phyloP scores from a whole-genome alignment of 2,888 invertebrate species.

The Drosophila mettleri region DNA sequence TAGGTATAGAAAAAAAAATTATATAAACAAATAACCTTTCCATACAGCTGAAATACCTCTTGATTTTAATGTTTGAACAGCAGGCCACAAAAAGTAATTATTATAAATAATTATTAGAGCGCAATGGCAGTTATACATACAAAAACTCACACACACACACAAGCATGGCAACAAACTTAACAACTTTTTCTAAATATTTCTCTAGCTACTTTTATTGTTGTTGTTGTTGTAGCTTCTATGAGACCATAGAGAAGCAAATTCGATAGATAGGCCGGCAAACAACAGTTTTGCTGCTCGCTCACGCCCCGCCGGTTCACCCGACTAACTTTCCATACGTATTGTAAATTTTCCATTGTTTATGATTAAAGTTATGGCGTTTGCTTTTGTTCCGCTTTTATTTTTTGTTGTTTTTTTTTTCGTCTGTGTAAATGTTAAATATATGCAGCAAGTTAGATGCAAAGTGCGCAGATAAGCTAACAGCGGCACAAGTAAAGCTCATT shows the following conservation, averaged over 20 bases:
- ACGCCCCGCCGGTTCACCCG: constrained; percentile 1
- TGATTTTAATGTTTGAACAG: constrained; percentile 52
- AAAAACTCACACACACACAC: constrained; percentile 11
- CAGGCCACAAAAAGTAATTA: constrained; percentile 69
- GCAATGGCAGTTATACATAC: constrained; percentile 66
- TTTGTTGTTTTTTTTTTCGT: constrained; percentile 4
- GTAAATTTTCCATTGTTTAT: constrained; percentile 73
- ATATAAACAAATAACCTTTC: background rate
- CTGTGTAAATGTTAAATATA: constrained; percentile 12
- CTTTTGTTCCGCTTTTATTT: constrained; percentile 44
- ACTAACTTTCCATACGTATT: constrained; percentile 63
- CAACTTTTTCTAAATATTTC: constrained; percentile 53
- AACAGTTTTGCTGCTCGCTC: constrained; percentile 6
- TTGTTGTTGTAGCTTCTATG: constrained; percentile 21
- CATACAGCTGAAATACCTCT: background rate
- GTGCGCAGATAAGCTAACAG: constrained; percentile 49
- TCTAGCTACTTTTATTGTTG: constrained; percentile 22
- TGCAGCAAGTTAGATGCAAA: constrained; percentile 53
- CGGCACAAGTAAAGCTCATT: constrained; percentile 46
- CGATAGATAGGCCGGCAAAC: constrained; percentile 50
- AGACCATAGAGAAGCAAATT: constrained; percentile 53
- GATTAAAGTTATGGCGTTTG: constrained; percentile 66
- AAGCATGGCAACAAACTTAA: constrained; percentile 19
- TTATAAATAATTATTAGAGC: constrained; percentile 81
- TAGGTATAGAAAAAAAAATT: background rate